Base-by-base conservation (phyloP, 1,140 invertebrate genomes). In the Calliopsis andreniformis region DNA sequence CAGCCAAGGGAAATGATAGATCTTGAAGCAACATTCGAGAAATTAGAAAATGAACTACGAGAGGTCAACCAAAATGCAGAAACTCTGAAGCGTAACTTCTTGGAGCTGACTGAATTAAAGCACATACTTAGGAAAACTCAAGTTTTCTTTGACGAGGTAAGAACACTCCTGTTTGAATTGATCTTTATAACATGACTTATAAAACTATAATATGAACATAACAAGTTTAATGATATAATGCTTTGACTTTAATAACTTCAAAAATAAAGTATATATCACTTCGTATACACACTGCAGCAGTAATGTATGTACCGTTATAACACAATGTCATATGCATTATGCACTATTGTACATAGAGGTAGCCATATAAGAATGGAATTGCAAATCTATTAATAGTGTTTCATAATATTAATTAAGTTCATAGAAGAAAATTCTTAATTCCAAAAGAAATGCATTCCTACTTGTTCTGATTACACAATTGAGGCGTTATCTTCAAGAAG, bases 1-100 rank as follows among this genome's bases (percentile, higher is more conserved):
- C 98, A 98, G 86, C 98, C 99, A 0, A 94, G 98, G 64, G 99
- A 99, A 93, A 99, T 99, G 98, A 99, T 99, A 85, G 99, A 99
- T 93, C 93, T 99, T 55, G 99, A 99, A 94, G 97, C 97, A 1
- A 98, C 97, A 0, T 98, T 99, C 92, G 98, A 99, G 89, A 98
- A 99, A 89, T 89, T 98, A 14, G 98, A 99, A 92, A 98, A 98
- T 89, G 98, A 99, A 89, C 91, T 99, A 55, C 94, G 97, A n/a
- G 98, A 99, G 92, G 97, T 99, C 0, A 99, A 99, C 90, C 97
- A 98, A 83, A 99, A 99, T 92, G 97, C 98, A 0, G 98, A 99
- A 89, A 97, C 98, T 8, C 92, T 99, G 63, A 99, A 99, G 89
- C 95, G 97, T 81, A 99, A 99, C 88, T 99, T 96, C 87, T 93